A percentile compares a stretch with the other conserved stretches of the same genome.
Evolutionary conservation across 1,140 invertebrate genomes (phyloP).

Genomic region (Aphidius ervi): DNA sequence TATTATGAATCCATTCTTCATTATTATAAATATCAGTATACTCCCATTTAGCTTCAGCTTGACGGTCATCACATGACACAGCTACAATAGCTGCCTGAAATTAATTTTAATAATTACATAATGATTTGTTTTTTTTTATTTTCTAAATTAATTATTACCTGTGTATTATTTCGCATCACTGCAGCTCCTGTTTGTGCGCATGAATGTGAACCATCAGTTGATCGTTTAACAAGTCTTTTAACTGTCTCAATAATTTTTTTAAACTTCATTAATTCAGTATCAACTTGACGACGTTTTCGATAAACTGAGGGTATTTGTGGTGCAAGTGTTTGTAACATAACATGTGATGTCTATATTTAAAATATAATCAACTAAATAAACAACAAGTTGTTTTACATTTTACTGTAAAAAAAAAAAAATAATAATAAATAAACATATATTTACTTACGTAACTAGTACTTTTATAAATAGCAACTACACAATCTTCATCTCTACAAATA

Average conservation of each 20-base stretch:
- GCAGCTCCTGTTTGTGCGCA: constrained; percentile 30
- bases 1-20: constrained; percentile 25
- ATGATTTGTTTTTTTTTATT: background rate
- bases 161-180: constrained; percentile 25
- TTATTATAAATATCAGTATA: constrained; percentile 30
- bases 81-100: constrained; percentile 26
- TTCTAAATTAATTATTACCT: constrained; percentile 20
- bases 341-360: constrained; percentile 17
- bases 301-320: constrained; percentile 16
- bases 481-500: constrained; percentile 23
- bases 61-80: constrained; percentile 31
- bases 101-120: background rate
- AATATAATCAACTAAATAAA: constrained; percentile 3
- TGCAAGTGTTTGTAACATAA: constrained; percentile 23
- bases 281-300: constrained; percentile 5
- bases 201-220: constrained; percentile 19
- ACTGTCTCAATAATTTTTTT: constrained; percentile 5
- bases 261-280: background rate
- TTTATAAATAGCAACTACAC: constrained; percentile 22
- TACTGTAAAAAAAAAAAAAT: background rate
- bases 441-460: constrained; percentile 25
- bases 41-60: constrained; percentile 18
- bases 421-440: background rate
- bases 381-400: background rate
- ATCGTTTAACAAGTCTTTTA: constrained; percentile 16